Base-by-base conservation (phyloP, 2,797 vertebrate species). In the Enteromius argenteus region DNA sequence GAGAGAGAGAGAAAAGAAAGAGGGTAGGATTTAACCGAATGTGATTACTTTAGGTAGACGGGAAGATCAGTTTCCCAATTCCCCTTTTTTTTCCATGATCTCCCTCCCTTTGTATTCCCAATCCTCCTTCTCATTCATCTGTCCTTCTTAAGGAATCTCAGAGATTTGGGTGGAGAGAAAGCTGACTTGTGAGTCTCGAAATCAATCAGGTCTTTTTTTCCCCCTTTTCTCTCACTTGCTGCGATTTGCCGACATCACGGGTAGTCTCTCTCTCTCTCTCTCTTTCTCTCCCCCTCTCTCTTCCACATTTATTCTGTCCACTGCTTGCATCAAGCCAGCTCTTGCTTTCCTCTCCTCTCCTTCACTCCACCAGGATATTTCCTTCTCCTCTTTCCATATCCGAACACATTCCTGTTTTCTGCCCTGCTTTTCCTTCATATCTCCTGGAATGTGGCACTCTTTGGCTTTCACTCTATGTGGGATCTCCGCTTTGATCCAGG, bases 381-480 rank as follows among this genome's bases (percentile, higher is more conserved):
- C 88, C 83, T 60, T 74, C 88, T 89, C 86, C 84, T 62, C 76
- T 79, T 37, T 66, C 60, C 71, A 51, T 71, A 72, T 69, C 49
- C 56, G 66, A 71, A 71, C 71, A 67, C 19, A 67, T 67, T 56
- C 46, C 42, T 60, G 39, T 79, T 74, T 79, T 68, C 80, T 37
- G 37, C 78, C 51, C 64, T 71, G 73, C 72, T 79, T 62, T 32
- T 80, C 46, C 73, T 53, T 77, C 15, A 68, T 89, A 77, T 78
- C 86, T 90, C 89, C 86, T 92, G 94, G 91, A 92, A 96, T 96
- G 95, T 95, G 94, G 94, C 89, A 91, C 90, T 94, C 94, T 84
- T 88, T 90, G 88, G 93, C 90, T 92, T 91, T 95, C 87, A 92
- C 95, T 85, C 91, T 95, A 81, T 93, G 91, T 90, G 93, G 93